Evolutionary conservation across 2,888 invertebrate genomes (phyloP).

Genomic region (Blastobasis lacticolella): DNA sequence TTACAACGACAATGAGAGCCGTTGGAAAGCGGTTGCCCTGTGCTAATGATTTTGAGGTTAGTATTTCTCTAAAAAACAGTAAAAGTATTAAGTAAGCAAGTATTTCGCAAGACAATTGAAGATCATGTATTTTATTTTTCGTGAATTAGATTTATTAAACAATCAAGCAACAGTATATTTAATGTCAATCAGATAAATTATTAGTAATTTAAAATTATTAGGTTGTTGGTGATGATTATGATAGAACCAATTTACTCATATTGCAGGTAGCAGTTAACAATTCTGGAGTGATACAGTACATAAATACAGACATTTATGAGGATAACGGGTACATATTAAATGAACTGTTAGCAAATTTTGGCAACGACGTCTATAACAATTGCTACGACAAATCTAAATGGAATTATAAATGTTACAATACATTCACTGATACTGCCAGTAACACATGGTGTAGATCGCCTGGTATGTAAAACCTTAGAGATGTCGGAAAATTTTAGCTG

Average conservation of each 20-base stretch:
- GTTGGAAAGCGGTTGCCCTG: conserved; percentile 70
- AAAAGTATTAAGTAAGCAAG: no score
- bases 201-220: no score
- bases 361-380: conserved; percentile 22
- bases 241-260: not conserved
- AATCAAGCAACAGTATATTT: no score
- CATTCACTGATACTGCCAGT: conserved; percentile 37
- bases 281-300: conserved; percentile 62
- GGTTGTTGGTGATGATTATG: no score
- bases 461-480: conserved; percentile 20
- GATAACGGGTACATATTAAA: conserved; percentile 59
- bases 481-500: no score
- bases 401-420: conserved; percentile 30
- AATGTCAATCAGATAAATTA: no score
- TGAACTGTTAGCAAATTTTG: conserved; percentile 23
- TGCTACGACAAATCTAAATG: conserved; percentile 32
- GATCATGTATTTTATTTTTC: no score
- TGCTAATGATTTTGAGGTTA: conserved; percentile 64
- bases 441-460: conserved; percentile 43
- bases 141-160: no score
- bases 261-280: conserved; percentile 39
- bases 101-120: no score
- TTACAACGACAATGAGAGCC: conserved; percentile 76
- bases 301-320: conserved; percentile 58
- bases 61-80: not conserved